Evolutionary conservation across 2,113 vertebrate genomes (phyloP).

Genomic region (Ictalurus punctatus): DNA sequence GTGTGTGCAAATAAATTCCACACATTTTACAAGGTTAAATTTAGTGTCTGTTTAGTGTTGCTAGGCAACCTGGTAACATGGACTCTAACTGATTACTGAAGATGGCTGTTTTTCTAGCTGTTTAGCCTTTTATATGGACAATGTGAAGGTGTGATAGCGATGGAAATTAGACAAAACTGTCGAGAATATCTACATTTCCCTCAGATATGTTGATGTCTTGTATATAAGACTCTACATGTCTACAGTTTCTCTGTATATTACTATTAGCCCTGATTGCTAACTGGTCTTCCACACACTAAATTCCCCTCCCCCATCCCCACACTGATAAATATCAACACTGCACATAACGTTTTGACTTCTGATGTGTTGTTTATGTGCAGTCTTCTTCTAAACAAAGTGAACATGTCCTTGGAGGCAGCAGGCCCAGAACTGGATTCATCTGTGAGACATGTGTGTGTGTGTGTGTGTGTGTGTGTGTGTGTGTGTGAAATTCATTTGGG

Average conservation of each 20-base stretch:
- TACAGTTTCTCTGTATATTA: background rate
- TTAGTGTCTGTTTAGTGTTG: background rate
- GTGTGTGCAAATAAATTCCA: background rate
- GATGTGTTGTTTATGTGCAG: background rate
- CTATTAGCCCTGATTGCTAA: background rate
- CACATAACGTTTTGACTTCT: background rate
- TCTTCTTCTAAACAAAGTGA: background rate
- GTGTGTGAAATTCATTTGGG: background rate
- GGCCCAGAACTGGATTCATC: background rate
- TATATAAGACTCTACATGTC: background rate
- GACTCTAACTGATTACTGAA: background rate
- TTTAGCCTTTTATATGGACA: background rate
- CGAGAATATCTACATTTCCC: background rate
- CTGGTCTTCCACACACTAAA: background rate
- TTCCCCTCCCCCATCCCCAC: background rate
- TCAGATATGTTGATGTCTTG: background rate
- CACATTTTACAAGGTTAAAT: background rate
- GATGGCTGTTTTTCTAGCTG: background rate
- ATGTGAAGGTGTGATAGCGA: background rate
- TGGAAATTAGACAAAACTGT: background rate
- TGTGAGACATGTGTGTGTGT: background rate
- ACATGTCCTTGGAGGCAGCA: background rate
- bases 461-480: constrained; percentile 1
- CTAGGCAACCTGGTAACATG: background rate
- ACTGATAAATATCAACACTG: background rate